Base-by-base conservation (phyloP, 2,888 invertebrate genomes). In the Microctonus aethiopoides region DNA sequence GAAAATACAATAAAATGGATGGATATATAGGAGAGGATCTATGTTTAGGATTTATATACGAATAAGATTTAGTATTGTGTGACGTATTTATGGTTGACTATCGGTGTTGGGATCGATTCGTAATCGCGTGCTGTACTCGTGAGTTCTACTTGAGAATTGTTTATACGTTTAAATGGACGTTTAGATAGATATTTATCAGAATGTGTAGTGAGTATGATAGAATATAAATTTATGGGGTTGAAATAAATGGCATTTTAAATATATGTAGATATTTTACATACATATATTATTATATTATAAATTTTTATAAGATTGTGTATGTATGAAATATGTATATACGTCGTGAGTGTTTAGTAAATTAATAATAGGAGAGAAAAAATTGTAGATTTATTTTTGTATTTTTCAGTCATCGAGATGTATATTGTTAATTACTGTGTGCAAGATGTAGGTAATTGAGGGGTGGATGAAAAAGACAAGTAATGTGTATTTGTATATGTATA, bases 71-170 rank as follows among this genome's bases (percentile, higher is more conserved):
- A 24, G 64, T 65, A 65, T 69, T 65, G 69, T 69, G 64, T 69
- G 69, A 69, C 34, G 59, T 64, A 69, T 69, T 60, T 68, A 68
- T 68, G 10, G 68, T 46, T 22, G 29, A 57, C 34, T 68, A 68
- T 68, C 63, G 57, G 68, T 56, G 62, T 62, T 24, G 56, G 62
- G 34, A 68, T 68, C 68, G 62, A 56, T 56, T 62, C 26, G n/a
- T 32, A 20, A 56, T 51, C 54, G 41, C 29, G 29, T 29, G 7
- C 29, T 29, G 7, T 7, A 7, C 63, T 24, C 11, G 24, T 24
- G 24, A 10, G 5, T 11, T 16, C 10, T 34, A 5, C 7, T 13
- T 16, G 26, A 57, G 13, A 29, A 57, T 32, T 29, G n/a, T 29
- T 13, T 57, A 34, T 16, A 7, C 2, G 9, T 32, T 9, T 32